These are phyloP conservation scores for Phasia obesa DNA, from an alignment of 2,888 invertebrate genomes.

Conservation along the genomic window DNA sequence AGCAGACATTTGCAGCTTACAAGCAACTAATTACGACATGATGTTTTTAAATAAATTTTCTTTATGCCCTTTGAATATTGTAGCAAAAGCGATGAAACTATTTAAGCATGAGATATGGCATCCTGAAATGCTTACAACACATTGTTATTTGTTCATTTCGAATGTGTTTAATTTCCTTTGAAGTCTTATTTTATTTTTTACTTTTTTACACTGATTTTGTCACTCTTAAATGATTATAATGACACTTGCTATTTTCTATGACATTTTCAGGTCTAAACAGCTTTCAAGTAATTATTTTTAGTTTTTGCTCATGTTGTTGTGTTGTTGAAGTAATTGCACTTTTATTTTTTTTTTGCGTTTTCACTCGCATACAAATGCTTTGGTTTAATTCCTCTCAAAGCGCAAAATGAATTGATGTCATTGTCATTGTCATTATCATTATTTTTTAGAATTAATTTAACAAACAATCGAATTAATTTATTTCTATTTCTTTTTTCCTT, in stretches of 20 bases:
- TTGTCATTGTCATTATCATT: constrained; percentile 63
- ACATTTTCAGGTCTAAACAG: not conserved
- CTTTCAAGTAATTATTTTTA: not conserved
- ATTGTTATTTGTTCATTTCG: no score
- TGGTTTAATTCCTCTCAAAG: constrained; percentile 14
- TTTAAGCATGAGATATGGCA: no score
- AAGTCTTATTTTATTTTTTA: no score
- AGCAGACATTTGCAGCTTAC: no score
- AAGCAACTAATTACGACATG: no score
- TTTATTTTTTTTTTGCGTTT: not conserved
- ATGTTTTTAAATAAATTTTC: no score
- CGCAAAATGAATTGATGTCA: constrained; percentile 54
- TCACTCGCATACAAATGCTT: not conserved
- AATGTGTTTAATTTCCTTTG: no score
- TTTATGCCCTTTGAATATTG: no score
- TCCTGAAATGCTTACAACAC: no score
- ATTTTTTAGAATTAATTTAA: constrained; percentile 51
- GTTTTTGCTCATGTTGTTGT: not conserved
- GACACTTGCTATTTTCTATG: not conserved
- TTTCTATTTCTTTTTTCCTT: not conserved
- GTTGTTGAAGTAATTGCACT: not conserved
- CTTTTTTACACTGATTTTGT: no score
- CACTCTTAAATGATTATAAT: no score
- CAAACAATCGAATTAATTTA: not conserved
- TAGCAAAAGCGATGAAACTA: no score